A percentile compares a stretch with the other conserved stretches of the same genome.
Conservation (phyloP, 1,140 invertebrate genomes). For the Tetramorium parvispinum region DNA sequence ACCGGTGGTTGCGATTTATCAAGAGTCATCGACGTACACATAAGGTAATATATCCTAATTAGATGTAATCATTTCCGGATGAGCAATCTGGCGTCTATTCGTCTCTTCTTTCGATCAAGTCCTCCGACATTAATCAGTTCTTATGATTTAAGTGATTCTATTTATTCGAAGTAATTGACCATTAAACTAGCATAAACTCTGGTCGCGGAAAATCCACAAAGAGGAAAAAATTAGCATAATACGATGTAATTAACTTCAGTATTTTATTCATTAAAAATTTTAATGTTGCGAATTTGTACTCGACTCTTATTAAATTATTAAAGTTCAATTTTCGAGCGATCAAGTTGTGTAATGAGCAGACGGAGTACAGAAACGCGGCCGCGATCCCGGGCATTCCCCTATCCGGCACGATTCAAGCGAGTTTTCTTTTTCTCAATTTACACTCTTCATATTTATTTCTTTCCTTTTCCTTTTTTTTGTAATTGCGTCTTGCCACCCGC, state of each 20-base stretch:
- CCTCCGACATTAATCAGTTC: not conserved
- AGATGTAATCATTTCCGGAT: not conserved
- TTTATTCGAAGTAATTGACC: not conserved
- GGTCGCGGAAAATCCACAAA: not conserved
- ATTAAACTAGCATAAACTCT: not conserved
- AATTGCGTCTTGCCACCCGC: slow-evolving; percentile 22
- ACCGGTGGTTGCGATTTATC: slow-evolving; percentile 35
- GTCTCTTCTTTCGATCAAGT: not conserved
- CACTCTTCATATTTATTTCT: not conserved
- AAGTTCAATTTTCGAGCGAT: not conserved
- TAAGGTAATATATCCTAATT: slow-evolving; percentile 6
- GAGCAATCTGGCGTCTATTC: not conserved
- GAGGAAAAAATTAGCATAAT: not conserved
- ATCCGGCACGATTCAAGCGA: slow-evolving; percentile 32
- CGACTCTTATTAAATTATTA: not conserved
- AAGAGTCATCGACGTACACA: slow-evolving; percentile 34
- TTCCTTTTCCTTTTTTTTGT: not conserved
- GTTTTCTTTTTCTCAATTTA: slow-evolving; percentile 10
- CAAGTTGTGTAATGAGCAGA: not conserved
- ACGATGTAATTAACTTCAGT: not conserved
- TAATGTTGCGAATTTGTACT: not conserved
- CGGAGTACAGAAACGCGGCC: not conserved
- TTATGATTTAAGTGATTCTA: not conserved
- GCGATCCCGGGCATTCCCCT: not conserved
- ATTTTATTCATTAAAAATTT: not conserved